Evolutionary conservation across 2,797 vertebrate species (phyloP), one percentile per base, ranked within the genome.

Genomic region (Bradypus variegatus): DNA sequence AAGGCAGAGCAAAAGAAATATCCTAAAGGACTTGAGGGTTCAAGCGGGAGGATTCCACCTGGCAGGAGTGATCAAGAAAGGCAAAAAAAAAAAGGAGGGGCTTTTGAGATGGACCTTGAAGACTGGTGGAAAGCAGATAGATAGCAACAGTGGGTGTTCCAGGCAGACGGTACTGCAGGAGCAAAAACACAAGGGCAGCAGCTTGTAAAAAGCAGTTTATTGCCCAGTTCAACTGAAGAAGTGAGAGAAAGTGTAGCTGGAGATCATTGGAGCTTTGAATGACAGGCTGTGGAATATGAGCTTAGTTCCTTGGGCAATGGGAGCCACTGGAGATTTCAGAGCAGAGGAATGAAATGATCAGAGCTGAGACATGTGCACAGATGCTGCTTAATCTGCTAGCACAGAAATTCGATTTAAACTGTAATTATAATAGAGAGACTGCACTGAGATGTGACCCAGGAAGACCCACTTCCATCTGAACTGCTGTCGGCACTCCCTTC

Each of bases 111-210:
- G 41, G 55, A 29, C 53, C 19, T 21, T 10, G 13, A 60, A 19
- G 53, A 41, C 29, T 33, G 27, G 23, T 16, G 31, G 65, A 36
- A 13, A 18, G 65, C 62, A n/a, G 70, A 64, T 38, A n/a, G 70
- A 64, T 38, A 7, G 78, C 25, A 23, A 33, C 3, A 31, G 72
- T 4, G 8, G 33, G 53, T 2, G 33, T 4, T 78, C 75, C 16
- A 78, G 76, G 72, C 31, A 53, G 65, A 64, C 19, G 58, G 7
- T 60, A 45, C 29, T 38, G 16, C 38, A 75, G 72, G 18, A 53
- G 31, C 12, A 27, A 8, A 65, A 23, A 18, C 0, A 4, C 9
- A 31, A 1, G 27, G 25, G 60, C 29, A 58, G 36, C 60, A 4
- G 12, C 38, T 5, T 4, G 14, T 8, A n/a, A 72, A 21, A 55